Conservation (phyloP, 2,888 invertebrate genomes). For the Luperina testacea region DNA sequence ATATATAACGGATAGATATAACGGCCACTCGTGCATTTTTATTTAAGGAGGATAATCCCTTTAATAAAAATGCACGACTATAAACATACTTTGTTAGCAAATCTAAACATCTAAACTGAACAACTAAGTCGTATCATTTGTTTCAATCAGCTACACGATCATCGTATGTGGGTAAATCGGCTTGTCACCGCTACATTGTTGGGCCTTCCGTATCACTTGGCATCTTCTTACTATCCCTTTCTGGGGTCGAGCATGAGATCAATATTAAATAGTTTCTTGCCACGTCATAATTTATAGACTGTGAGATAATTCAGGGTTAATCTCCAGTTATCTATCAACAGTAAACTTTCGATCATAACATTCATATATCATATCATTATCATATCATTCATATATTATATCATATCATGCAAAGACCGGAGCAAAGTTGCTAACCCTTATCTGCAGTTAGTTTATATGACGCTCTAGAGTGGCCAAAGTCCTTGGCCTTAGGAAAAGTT, state of each 20-base stretch:
- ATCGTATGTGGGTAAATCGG: conserved; percentile 44
- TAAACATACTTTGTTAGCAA: not conserved
- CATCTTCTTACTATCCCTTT: conserved; percentile 12
- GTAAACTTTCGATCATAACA: conserved; percentile 20
- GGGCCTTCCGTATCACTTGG: conserved; percentile 14
- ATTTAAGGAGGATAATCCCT: too few species aligned
- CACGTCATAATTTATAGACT: conserved; percentile 5
- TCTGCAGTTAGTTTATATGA: conserved; percentile 11
- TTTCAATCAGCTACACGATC: conserved; percentile 46
- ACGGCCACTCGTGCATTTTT: too few species aligned
- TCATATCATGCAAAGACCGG: conserved; percentile 4
- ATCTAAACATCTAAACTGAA: conserved; percentile 25
- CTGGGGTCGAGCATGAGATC: not conserved
- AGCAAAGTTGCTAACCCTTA: conserved; percentile 17
- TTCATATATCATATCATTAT: conserved; percentile 5
- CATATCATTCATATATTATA: conserved; percentile 3
- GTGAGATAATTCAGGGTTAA: conserved; percentile 15
- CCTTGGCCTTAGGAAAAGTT: conserved; percentile 34
- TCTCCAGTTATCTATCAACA: conserved; percentile 14
- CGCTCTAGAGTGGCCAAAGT: conserved; percentile 16
- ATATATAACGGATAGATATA: too few species aligned
- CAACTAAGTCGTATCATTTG: conserved; percentile 44
- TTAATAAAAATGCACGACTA: conserved; percentile 4
- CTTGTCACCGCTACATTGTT: conserved; percentile 50
- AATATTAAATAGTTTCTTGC: conserved; percentile 10